Base-by-base conservation (phyloP, 2,888 invertebrate species). In the Formica aserva region DNA sequence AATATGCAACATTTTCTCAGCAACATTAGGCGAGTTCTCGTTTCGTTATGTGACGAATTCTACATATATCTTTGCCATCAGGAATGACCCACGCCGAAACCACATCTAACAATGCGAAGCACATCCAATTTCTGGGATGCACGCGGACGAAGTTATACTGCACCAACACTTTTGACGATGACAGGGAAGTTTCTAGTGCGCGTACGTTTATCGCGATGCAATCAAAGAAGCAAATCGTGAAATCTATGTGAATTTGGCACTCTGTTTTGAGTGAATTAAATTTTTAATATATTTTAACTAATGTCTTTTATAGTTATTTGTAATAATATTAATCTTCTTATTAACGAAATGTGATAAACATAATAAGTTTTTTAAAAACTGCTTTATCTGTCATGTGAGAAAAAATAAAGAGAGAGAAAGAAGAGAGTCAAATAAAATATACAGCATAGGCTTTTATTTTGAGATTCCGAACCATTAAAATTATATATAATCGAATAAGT, bases 141-240 rank as follows among this genome's bases (percentile, higher is more conserved):
- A 8, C 38, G 38, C n/a, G 26, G 11, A 62, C 38, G 6, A 77
- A 77, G 55, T 55, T 55, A 26, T 18, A 22, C 18, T 22, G 35
- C 75, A 48, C 35, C 65, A 26, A 55, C 65, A 76, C 35, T 55
- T 77, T 77, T 8, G 32, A 63, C 32, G 35, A 57, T 26, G 38
- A 52, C 26, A n/a, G 32, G 18, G 1, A 77, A 38, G 52, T 55
- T 38, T 9, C 11, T 3, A 11, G 35, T 65, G 35, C 22, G 15
- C 41, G 32, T 45, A 45, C 57, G 11, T 63, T 26, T 35, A n/a
- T 45, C 9, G 65, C 9, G 15, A 9, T 35, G 63, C 3, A 9
- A 35, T 18, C 48, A 62, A 76, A 63, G 48, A 52, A 52, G 22
- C 18, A 35, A 76, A 26, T 65, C 18, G 6, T 18, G 22, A 32